Evolutionary conservation across 2,113 vertebrate species (phyloP), one percentile per base, ranked within the genome.

Genomic region (Notarius lentiginosus): DNA sequence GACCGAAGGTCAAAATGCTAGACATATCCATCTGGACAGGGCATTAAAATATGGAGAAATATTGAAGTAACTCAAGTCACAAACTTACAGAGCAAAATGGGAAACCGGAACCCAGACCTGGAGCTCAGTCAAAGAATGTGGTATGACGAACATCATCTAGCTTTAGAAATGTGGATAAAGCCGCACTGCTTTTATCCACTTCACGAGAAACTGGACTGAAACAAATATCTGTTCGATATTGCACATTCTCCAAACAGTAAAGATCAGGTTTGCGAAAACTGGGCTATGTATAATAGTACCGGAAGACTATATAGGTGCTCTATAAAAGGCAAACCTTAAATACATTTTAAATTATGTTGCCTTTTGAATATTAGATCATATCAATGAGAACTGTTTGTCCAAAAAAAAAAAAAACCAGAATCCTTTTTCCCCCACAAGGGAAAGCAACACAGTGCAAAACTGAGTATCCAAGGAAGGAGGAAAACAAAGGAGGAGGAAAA

Each of bases 381-480:
- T 12, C 0, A 9, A 70, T 9, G 70, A 14, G 3, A 8, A 70
- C 7, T 12, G 63, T 30, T 76, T n/a, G 34, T 61, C 22, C 20
- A 79, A 41, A 65, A 20, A 77, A 41, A 2, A 2, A 41, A 41
- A 1, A 34, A 34, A 1, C 34, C 41, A 80, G 55, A 58, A 15
- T 11, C 24, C 34, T 22, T 41, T 7, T n/a, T 72, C 18, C 18
- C 55, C 70, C 22, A 27, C 24, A 51, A 18, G 72, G 56, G 24
- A 65, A 20, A 22, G 47, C 5, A 11, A 2, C 0, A 15, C 55
- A 41, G 41, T 11, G 20, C 20, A 49, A 82, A 83, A 20, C 63
- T 7, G 61, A 51, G 81, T 83, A 83, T 83, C 81, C 81, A 83
- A 68, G 81, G 81, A 51, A 20, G 55, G 51, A 60, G 9, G n/a